A percentile compares a stretch with the other conserved stretches of the same genome.
Evolutionary conservation across 2,113 vertebrate genomes (phyloP).

Genomic region (Synodontis membranacea): DNA sequence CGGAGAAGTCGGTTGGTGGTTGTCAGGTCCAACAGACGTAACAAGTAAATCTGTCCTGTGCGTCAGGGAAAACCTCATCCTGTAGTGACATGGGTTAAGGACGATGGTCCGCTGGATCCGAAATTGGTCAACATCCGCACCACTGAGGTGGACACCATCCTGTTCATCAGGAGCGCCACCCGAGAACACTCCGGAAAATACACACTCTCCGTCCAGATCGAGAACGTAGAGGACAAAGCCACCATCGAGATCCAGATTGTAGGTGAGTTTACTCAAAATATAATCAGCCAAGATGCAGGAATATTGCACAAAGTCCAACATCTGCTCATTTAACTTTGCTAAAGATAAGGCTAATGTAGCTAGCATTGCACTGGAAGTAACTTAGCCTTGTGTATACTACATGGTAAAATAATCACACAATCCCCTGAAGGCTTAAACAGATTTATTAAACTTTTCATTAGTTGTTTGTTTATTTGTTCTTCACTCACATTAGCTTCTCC

Average conservation of each 20-base stretch:
- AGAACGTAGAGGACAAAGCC: constrained; percentile 81
- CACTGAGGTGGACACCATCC: constrained; percentile 78
- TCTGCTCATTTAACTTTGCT: not conserved
- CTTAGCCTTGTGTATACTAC: not conserved
- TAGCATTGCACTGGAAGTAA: not conserved
- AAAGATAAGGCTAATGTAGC: not conserved
- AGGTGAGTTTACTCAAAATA: constrained; percentile 68
- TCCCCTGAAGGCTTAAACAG: no score
- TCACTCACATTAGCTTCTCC: not conserved
- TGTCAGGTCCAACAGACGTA: not conserved
- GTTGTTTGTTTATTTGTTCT: not conserved
- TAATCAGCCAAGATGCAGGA: not conserved
- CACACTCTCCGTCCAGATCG: constrained; percentile 79
- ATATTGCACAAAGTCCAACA: not conserved
- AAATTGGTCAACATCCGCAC: constrained; percentile 72
- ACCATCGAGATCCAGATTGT: constrained; percentile 80
- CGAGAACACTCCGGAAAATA: constrained; percentile 82
- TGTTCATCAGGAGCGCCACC: constrained; percentile 82
- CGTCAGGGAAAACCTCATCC: constrained; percentile 86
- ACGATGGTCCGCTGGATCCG: constrained; percentile 74
- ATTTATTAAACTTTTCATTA: not conserved
- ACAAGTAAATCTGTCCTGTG: not conserved
- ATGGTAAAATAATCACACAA: not conserved
- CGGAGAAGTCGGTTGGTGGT: not conserved
- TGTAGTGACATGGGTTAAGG: constrained; percentile 80